Base-by-base conservation (phyloP, 2,797 vertebrate species). In the Gymnoscopelus braueri region DNA sequence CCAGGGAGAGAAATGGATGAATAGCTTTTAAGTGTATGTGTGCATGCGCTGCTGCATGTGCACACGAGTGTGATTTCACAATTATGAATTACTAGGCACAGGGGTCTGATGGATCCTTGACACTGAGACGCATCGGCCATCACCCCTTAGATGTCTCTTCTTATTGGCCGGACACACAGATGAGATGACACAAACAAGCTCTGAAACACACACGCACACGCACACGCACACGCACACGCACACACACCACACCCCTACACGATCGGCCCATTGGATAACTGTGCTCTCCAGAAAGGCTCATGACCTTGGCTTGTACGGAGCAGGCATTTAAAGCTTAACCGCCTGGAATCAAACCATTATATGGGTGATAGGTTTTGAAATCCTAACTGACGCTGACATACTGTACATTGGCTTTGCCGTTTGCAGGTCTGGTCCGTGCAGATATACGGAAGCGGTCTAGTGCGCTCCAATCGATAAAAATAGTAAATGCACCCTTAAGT, bases 131-230 rank as follows among this genome's bases (percentile, higher is more conserved):
- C 19, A 51, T 67, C n/a, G 55, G 32, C 54, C 44, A 64, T 62
- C 39, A 52, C 24, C 15, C 48, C 51, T 73, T 65, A 77, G 32
- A 78, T 54, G 57, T 68, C 55, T 10, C 63, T 60, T 50, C 72
- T 60, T 35, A 55, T 29, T 26, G 49, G 24, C 26, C 51, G 67
- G 11, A 52, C 53, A 13, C 4, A 5, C 32, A 35, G 32, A 35
- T 35, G 32, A 35, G 2, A 35, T 35, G 32, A 35, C 32, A 35
- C 32, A 19, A 32, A 32, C 29, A 32, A n/a, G 35, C 44, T 15
- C 39, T 9, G 4, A 49, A 3, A 35, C 2, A 66, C 68, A 51
- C 62, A 63, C 48, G 13, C 60, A 47, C 53, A 49, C 26, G 57
- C 66, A 26, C 52, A 50, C 19, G 54, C 47, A 61, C 47, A 61